Evolutionary conservation across 2,797 vertebrate genomes (phyloP).

Genomic region (Sebastes hubbsi): DNA sequence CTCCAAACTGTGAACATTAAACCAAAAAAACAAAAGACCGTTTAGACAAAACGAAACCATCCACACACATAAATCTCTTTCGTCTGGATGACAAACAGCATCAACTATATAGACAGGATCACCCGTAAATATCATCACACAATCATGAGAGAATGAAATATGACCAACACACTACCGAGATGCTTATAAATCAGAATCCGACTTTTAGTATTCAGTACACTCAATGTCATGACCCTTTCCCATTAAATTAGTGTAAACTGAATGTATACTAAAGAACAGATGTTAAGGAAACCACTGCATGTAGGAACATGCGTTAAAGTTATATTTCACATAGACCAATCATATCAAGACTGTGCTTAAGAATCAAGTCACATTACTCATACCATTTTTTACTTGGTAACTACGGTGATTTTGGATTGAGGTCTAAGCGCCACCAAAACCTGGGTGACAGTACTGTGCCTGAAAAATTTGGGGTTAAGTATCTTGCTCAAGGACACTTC

Average conservation of each 20-base stretch:
- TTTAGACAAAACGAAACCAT: background rate
- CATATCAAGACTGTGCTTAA: too few species aligned
- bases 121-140: background rate
- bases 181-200: background rate
- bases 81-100: background rate
- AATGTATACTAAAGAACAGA: background rate
- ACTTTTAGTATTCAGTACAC: background rate
- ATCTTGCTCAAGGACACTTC: too few species aligned
- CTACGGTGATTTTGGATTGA: too few species aligned
- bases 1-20: background rate
- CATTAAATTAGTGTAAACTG: background rate
- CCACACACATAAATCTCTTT: background rate
- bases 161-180: background rate
- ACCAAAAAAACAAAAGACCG: background rate
- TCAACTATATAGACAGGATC: background rate
- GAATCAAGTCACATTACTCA: too few species aligned
- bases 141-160: background rate
- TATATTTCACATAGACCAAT: background rate
- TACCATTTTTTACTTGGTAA: too few species aligned
- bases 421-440: too few species aligned
- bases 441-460: too few species aligned
- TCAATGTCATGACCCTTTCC: background rate
- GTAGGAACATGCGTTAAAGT: background rate
- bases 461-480: too few species aligned
- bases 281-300: background rate